Evolutionary conservation across 1,140 invertebrate species (phyloP), one percentile per base, ranked within the genome.

Genomic region (Eufriesea mexicana): DNA sequence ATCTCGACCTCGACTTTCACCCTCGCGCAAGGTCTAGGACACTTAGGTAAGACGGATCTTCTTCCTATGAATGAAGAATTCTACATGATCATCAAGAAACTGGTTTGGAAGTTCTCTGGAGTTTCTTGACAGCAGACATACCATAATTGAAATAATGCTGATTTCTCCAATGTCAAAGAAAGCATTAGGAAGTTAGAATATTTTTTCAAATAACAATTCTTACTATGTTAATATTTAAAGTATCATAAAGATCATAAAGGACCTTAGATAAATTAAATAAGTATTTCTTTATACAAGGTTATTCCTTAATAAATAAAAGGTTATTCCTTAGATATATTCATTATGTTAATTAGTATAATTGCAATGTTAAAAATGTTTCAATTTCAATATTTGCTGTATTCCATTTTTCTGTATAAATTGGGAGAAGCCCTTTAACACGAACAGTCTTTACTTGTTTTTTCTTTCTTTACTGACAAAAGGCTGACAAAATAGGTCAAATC

Each of bases 21-120:
- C 87, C 80, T 92, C 89, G 83, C 57, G 73, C 90, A 92, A 92
- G 91, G 91, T 92, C 89, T 91, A 90, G 89, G 90, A 86, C 89
- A 59, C 64, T 47, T 45, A 54, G 23, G 28, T 51, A 45, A 51
- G n/a, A 42, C 61, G 59, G 49, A 72, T 68, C 57, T 62, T 79
- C 78, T 59, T 79, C 42, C 18, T 25, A 18, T 73, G 67, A 71
- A 80, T 51, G 70, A 74, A 66, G 70, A 66, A 47, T 64, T 64
- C 61, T 70, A 12, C 16, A 42, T 23, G 51, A 4, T 64, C 51
- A n/a, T 49, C 14, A 20, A 28, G 35, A 47, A 66, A 66, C 49
- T 28, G 45, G 51, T 79, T 59, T 45, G 7, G 23, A 42, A 57
- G 59, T 45, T 62, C 59, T 51, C 14, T 28, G 6, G 25, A 20